Percentiles rank a stretch among this genome's conserved stretches.
Evolutionary conservation across 2,797 vertebrate species (phyloP).

Genomic region (Gadopsis bispinosus): DNA sequence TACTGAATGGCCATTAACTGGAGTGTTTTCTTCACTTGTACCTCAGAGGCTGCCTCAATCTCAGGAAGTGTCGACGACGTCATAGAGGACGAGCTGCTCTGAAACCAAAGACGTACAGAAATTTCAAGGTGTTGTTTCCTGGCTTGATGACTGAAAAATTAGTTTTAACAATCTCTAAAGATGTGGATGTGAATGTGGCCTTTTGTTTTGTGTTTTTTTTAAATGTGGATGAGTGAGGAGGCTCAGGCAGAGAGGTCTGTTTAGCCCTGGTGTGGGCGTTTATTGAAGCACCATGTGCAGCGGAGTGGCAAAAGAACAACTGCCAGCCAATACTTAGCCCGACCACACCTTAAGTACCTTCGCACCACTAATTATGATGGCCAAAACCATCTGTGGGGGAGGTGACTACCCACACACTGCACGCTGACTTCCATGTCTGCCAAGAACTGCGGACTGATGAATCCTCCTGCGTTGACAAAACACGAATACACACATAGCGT

Average conservation of each 20-base stretch:
- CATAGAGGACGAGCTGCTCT: conserved; percentile 80
- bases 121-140: conserved; percentile 46
- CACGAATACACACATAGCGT: background rate
- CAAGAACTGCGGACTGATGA: background rate
- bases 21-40: conserved; percentile 7
- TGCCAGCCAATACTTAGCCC: background rate
- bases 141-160: background rate
- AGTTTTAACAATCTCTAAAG: conserved; percentile 4
- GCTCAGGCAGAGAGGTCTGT: too few species aligned
- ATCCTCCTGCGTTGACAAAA: background rate
- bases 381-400: background rate
- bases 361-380: background rate
- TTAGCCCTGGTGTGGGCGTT: too few species aligned
- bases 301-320: too few species aligned
- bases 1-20: background rate
- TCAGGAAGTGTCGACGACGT: conserved; percentile 86
- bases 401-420: background rate
- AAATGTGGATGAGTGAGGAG: background rate
- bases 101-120: conserved; percentile 67
- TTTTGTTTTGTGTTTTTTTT: too few species aligned
- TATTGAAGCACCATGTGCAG: too few species aligned
- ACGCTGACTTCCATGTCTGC: background rate
- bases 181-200: background rate
- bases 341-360: background rate
- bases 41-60: conserved; percentile 85